These are phyloP conservation scores for Horisme vitalbata DNA, from an alignment of 2,888 invertebrate genomes.

Conservation along the genomic window DNA sequence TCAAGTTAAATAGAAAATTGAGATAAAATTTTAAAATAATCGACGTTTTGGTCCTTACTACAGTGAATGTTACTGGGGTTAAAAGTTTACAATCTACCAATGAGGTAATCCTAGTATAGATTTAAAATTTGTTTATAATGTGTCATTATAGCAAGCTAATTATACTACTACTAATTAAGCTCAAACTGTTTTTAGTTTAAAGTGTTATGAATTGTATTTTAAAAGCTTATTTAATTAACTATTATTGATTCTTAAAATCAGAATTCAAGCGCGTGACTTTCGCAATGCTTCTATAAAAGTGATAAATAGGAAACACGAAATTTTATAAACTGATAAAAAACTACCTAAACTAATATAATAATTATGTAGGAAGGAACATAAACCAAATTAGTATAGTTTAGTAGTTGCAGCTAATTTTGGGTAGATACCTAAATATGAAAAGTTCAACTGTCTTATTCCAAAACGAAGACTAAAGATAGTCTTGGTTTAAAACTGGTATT, in stretches of 20 bases:
- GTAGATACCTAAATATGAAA: too few relatives aligned
- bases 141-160: conserved; percentile 47
- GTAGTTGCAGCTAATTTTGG: too few relatives aligned
- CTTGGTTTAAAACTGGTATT: too few relatives aligned
- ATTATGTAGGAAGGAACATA: too few relatives aligned
- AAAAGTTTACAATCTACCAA: conserved; percentile 42
- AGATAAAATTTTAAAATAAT: conserved; percentile 49
- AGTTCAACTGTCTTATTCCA: too few relatives aligned
- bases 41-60: conserved; percentile 63
- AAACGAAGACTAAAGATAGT: too few relatives aligned
- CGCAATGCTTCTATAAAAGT: too few relatives aligned
- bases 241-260: conserved; percentile 6
- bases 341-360: too few relatives aligned
- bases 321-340: too few relatives aligned
- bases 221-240: conserved; percentile 6
- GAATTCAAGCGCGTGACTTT: conserved; percentile 22
- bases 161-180: conserved; percentile 43
- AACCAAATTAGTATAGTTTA: too few relatives aligned
- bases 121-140: conserved; percentile 43
- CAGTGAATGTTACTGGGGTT: conserved; percentile 48
- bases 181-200: conserved; percentile 39
- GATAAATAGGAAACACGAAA: too few relatives aligned
- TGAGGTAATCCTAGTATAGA: conserved; percentile 43
- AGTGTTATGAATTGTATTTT: conserved; percentile 18
- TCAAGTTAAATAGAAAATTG: conserved; percentile 55